Percentiles rank a stretch among this genome's conserved stretches.
Evolutionary conservation across 2,888 invertebrate genomes (phyloP).

Genomic region (Cataglyphis albicans): DNA sequence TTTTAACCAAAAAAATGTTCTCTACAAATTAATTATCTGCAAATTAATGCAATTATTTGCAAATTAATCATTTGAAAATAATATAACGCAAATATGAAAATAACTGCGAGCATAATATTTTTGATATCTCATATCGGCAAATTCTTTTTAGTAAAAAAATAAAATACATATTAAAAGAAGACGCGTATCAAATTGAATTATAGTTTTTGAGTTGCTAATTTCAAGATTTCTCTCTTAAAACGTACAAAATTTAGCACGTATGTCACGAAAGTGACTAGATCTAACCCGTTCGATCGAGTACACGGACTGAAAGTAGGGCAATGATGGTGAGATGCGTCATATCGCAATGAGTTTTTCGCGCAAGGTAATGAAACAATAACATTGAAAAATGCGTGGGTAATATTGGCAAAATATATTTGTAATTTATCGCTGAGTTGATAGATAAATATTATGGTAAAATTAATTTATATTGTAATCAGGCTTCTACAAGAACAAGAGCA

Average conservation of each 20-base stretch:
- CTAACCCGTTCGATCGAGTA: constrained; percentile 64
- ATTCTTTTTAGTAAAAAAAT: background rate
- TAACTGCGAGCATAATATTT: background rate
- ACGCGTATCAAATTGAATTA: constrained; percentile 2
- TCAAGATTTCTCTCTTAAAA: background rate
- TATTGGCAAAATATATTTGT: background rate
- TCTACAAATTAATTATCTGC: background rate
- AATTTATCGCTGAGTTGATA: background rate
- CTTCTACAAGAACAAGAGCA: background rate
- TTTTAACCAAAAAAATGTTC: background rate
- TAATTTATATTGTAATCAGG: background rate
- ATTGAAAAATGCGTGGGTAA: background rate
- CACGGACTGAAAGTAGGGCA: constrained; percentile 68
- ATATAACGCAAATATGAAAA: background rate
- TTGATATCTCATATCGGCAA: background rate
- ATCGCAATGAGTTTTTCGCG: constrained; percentile 25
- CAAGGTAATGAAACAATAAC: constrained; percentile 2
- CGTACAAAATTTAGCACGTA: constrained; percentile 16
- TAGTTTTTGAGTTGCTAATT: background rate
- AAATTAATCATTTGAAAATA: background rate
- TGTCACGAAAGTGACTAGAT: constrained; percentile 44
- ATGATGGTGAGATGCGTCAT: constrained; percentile 65
- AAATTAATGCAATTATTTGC: background rate
- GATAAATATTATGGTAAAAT: background rate
- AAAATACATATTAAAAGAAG: background rate